Conservation (phyloP, 1,140 invertebrate genomes). For the Temnothorax longispinosus region DNA sequence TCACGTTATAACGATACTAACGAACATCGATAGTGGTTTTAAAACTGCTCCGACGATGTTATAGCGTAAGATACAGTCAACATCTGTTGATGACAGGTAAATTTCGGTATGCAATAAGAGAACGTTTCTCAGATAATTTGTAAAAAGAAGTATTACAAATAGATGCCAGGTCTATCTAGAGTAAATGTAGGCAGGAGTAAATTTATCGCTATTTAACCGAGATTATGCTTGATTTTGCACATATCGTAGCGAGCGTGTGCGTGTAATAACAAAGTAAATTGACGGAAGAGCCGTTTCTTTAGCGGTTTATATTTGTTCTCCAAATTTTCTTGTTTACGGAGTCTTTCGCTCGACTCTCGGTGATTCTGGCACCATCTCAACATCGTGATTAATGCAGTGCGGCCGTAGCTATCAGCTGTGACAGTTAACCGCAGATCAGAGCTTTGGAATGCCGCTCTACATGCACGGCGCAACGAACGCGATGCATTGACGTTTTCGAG, state of each 20-base stretch:
- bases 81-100: neutral
- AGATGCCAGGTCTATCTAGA: neutral
- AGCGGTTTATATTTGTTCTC: constrained; percentile 55
- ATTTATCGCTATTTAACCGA: neutral
- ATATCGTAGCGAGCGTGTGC: neutral
- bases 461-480: neutral
- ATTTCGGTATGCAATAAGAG: neutral
- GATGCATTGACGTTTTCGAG: constrained; percentile 31
- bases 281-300: neutral
- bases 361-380: constrained; percentile 58
- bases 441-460: constrained; percentile 41
- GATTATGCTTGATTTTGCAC: neutral
- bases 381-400: constrained; percentile 48
- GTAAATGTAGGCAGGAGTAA: neutral
- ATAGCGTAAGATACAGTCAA: neutral
- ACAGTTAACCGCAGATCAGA: constrained; percentile 51
- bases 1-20: constrained; percentile 30
- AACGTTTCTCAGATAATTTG: neutral
- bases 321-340: constrained; percentile 53
- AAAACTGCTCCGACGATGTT: constrained; percentile 27
- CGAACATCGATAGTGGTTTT: constrained; percentile 46
- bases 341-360: constrained; percentile 17
- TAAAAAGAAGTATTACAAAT: neutral
- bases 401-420: constrained; percentile 43
- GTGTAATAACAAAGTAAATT: constrained; percentile 19